These are phyloP conservation scores for Orthosia gracilis DNA, from an alignment of 2,888 invertebrate species.

Conservation along the genomic window DNA sequence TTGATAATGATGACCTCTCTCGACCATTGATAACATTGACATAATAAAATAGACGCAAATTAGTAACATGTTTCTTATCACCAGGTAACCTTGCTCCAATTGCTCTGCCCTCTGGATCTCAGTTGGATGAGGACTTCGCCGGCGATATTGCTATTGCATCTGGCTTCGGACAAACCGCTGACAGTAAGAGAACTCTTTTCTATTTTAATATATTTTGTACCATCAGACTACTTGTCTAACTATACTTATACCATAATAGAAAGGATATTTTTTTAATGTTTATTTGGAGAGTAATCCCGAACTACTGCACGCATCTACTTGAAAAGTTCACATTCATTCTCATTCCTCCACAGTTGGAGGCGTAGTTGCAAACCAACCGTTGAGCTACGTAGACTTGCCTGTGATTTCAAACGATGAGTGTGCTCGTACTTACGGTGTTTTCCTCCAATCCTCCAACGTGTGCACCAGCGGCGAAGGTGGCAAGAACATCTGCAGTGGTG, in stretches of 20 bases:
- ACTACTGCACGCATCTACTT: no score
- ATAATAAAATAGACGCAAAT: no score
- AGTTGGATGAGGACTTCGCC: conserved; percentile 68
- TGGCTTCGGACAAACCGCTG: conserved; percentile 73
- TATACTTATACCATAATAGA: no score
- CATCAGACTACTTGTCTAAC: no score
- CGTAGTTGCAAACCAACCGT: conserved; percentile 2
- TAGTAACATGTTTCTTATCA: no score
- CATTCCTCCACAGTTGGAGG: neutral
- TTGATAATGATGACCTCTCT: no score
- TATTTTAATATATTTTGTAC: neutral
- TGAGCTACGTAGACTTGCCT: conserved; percentile 49
- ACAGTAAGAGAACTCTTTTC: conserved; percentile 12
- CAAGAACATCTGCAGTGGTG: conserved; percentile 74
- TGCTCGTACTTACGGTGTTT: conserved; percentile 69
- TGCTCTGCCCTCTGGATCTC: conserved; percentile 70
- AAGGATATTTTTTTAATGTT: no score
- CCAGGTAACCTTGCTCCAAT: conserved; percentile 47
- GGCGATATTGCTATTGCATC: conserved; percentile 75
- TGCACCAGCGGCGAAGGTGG: conserved; percentile 74
- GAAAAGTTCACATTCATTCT: no score
- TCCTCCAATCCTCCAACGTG: conserved; percentile 73
- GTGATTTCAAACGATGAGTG: conserved; percentile 73
- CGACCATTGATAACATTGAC: no score
- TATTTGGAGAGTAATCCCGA: no score